A percentile compares a stretch with the other conserved stretches of the same genome.
These are phyloP conservation scores for Falco naumanni DNA, from an alignment of 2,797 vertebrate genomes.

Conservation along the genomic window DNA sequence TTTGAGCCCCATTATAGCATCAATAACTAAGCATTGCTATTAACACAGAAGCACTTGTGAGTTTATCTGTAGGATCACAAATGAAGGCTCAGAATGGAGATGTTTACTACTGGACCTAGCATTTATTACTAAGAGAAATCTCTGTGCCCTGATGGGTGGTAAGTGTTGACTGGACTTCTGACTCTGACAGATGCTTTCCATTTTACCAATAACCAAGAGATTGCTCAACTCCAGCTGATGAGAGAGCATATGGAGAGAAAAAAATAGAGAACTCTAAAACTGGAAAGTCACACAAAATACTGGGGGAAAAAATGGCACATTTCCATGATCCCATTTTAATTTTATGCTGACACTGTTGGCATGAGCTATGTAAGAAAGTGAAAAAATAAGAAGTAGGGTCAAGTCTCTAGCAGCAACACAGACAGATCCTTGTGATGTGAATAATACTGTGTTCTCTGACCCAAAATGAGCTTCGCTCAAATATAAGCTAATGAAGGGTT, in stretches of 20 bases:
- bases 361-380: not conserved
- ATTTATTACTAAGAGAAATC: not conserved
- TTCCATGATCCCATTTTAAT: not conserved
- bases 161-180: not conserved
- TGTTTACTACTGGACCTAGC: not conserved
- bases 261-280: not conserved
- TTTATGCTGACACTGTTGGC: not conserved
- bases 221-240: not conserved
- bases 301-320: fast-evolving
- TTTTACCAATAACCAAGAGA: not conserved
- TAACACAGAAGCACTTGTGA: not conserved
- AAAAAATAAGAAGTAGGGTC: not conserved
- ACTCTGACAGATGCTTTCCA: not conserved
- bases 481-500: not conserved
- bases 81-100: not conserved
- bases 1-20: not conserved
- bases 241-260: not conserved
- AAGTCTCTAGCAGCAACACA: not conserved
- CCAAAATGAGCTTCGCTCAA: not conserved
- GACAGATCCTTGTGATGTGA: not conserved
- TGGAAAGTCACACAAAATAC: not conserved
- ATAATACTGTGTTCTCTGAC: not conserved
- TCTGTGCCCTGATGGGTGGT: not conserved
- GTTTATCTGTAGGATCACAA: not conserved
- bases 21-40: not conserved